Evolutionary conservation across 2,888 invertebrate genomes (phyloP).

Genomic region (Mesorhabditis belari): DNA sequence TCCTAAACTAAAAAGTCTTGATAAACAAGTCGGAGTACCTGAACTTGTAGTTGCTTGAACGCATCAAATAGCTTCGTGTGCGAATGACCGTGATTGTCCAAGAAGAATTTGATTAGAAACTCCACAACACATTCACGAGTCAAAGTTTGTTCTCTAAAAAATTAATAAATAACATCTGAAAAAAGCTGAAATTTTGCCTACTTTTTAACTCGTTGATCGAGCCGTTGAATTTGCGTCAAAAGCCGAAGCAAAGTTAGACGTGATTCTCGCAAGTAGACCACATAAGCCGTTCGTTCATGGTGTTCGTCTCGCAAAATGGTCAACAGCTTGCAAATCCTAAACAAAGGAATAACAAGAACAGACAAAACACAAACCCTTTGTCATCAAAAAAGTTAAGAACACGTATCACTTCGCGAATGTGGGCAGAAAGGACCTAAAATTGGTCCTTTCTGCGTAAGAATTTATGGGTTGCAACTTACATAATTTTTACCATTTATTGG

Average conservation of each 20-base stretch:
- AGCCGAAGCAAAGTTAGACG: constrained; percentile 67
- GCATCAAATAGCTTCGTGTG: too few relatives aligned
- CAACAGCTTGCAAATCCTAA: constrained; percentile 69
- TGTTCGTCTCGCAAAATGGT: constrained; percentile 72
- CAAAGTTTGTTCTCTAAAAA: constrained; percentile 32
- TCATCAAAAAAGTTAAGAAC: constrained; percentile 70
- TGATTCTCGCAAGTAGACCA: constrained; percentile 73
- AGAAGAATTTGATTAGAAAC: constrained; percentile 36
- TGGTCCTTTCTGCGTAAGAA: too few relatives aligned
- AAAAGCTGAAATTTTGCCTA: not conserved
- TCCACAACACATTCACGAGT: constrained; percentile 45
- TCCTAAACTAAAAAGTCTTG: too few relatives aligned
- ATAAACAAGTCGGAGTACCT: too few relatives aligned
- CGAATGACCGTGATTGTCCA: constrained; percentile 64
- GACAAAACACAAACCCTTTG: constrained; percentile 56
- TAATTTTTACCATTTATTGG: too few relatives aligned
- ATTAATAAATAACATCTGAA: not conserved
- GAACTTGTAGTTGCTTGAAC: too few relatives aligned
- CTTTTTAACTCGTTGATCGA: constrained; percentile 2
- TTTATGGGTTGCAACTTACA: too few relatives aligned
- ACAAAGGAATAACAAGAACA: too few relatives aligned
- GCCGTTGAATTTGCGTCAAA: constrained; percentile 5
- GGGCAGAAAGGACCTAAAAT: constrained; percentile 19
- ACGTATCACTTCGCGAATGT: constrained; percentile 64
- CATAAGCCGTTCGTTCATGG: constrained; percentile 70